These are phyloP conservation scores for Myotis davidii DNA, from an alignment of 2,113 vertebrate genomes.

Conservation along the genomic window DNA sequence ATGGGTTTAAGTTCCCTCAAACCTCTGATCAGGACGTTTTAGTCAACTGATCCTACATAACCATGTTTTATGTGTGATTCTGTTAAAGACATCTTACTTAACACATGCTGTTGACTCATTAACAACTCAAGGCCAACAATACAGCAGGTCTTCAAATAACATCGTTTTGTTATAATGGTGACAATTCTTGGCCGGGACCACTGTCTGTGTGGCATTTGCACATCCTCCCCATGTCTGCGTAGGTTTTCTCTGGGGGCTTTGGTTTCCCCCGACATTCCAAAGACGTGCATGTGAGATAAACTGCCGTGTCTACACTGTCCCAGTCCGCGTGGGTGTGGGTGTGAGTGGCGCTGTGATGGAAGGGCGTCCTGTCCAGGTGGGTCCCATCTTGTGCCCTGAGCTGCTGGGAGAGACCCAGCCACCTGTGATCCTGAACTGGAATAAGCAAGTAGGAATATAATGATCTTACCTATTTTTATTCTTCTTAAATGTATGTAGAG, in stretches of 20 bases:
- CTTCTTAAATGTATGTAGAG: not conserved
- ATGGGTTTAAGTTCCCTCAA: not conserved
- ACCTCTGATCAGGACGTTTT: not conserved
- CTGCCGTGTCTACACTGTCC: not conserved
- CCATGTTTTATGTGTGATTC: not conserved
- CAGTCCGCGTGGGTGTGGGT: not conserved
- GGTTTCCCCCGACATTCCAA: not conserved
- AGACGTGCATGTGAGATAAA: not conserved
- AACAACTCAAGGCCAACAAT: not conserved
- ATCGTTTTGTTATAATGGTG: not conserved
- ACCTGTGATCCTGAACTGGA: not conserved
- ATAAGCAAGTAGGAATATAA: not conserved
- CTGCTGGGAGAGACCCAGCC: not conserved
- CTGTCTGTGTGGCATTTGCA: not conserved
- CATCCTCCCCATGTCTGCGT: not conserved
- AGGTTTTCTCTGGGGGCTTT: not conserved
- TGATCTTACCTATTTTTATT: not conserved
- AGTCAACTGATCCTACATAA: accelerated
- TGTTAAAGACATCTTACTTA: not conserved
- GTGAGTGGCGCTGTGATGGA: not conserved
- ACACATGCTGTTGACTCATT: not conserved
- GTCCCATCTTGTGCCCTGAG: not conserved
- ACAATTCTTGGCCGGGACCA: not conserved
- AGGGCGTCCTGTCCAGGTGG: not conserved
- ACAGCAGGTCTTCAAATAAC: not conserved